phyloP scores from a whole-genome alignment of 2,113 vertebrate genomes.

The Chlamydotis undulata region DNA sequence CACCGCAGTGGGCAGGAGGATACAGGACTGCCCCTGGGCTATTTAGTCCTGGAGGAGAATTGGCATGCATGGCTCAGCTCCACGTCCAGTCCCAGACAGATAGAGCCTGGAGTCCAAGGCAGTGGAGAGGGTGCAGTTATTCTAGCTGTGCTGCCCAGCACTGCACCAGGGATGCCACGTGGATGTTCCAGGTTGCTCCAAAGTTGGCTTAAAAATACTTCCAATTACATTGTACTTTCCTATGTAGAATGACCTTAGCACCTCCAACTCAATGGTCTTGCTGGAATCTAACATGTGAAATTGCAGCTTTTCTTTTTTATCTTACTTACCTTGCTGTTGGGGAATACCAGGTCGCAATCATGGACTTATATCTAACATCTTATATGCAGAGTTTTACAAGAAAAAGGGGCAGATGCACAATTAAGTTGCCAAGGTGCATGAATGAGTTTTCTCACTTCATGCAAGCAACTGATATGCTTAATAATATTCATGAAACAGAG shows the following conservation, averaged over 20 bases:
- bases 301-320: neutral
- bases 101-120: neutral
- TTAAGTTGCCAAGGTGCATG: neutral
- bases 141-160: neutral
- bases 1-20: neutral
- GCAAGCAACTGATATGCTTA: neutral
- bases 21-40: neutral
- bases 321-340: neutral
- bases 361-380: neutral
- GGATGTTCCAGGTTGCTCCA: neutral
- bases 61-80: rapidly evolving
- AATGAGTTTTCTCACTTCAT: neutral
- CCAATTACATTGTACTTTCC: neutral
- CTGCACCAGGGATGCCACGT: neutral
- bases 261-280: neutral
- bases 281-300: neutral
- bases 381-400: neutral
- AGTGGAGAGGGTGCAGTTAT: neutral
- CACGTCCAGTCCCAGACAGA: neutral
- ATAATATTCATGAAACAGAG: neutral
- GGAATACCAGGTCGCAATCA: neutral
- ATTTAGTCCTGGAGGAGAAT: neutral
- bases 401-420: neutral
- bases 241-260: neutral
- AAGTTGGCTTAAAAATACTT: neutral